A percentile compares a stretch with the other conserved stretches of the same genome.
These are phyloP conservation scores for Carcharodon carcharias DNA, from an alignment of 2,797 vertebrate species.

Conservation along the genomic window DNA sequence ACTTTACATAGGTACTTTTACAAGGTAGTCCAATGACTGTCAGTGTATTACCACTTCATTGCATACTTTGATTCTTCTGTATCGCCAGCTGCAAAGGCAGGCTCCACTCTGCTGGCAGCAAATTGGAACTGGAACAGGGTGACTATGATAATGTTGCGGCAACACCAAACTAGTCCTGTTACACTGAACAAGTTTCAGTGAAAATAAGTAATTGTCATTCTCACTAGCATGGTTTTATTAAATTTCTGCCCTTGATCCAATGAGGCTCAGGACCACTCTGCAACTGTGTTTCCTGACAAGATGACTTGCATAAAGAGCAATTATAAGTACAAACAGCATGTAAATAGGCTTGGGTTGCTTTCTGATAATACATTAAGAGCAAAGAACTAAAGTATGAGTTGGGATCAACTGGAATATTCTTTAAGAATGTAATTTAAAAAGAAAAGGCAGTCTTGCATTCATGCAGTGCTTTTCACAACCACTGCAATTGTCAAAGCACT, in stretches of 20 bases:
- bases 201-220: not conserved
- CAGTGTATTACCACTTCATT: not conserved
- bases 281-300: not conserved
- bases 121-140: not conserved
- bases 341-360: not conserved
- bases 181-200: not conserved
- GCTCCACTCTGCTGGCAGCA: not conserved
- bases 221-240: not conserved
- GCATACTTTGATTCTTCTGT: not conserved
- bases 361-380: not conserved
- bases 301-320: not conserved
- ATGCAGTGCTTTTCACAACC: not conserved
- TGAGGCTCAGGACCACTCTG: not conserved
- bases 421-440: not conserved
- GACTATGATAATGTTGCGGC: not conserved
- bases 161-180: not conserved
- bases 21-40: not conserved
- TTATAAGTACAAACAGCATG: not conserved
- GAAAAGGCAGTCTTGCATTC: not conserved
- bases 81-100: not conserved
- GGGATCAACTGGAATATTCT: not conserved
- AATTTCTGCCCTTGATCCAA: not conserved
- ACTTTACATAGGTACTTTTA: not conserved
- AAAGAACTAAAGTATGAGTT: not conserved
- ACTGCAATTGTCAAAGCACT: too few species aligned